These are phyloP conservation scores for Furcifer pardalis DNA, from an alignment of 2,797 vertebrate species.

Conservation along the genomic window DNA sequence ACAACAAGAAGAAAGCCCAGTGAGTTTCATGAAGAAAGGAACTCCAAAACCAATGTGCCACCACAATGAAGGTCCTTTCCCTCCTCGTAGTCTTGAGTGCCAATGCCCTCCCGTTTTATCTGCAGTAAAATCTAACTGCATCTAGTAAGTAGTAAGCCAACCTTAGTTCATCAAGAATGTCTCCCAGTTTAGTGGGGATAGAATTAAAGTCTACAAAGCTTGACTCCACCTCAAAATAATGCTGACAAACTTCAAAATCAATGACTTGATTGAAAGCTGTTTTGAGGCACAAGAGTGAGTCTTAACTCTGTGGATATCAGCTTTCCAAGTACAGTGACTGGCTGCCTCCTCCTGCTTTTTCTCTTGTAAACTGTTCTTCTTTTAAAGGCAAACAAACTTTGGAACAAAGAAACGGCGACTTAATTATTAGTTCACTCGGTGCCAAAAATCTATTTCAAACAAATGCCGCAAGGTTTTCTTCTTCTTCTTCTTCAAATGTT, in stretches of 20 bases:
- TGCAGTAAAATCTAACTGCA: neutral
- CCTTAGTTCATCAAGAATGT: neutral
- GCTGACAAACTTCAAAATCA: neutral
- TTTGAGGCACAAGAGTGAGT: neutral
- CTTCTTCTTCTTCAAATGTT: neutral
- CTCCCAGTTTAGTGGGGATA: too few relatives aligned
- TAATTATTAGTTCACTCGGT: neutral
- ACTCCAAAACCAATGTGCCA: neutral
- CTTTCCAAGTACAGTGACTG: neutral
- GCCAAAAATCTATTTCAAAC: neutral
- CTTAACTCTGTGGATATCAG: neutral
- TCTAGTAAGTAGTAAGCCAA: neutral
- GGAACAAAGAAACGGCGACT: neutral
- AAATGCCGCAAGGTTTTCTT: neutral
- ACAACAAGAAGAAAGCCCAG: too few relatives aligned
- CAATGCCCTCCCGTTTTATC: neutral
- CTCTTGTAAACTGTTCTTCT: neutral
- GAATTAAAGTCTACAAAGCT: neutral
- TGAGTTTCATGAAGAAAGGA: neutral
- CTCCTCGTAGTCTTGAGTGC: neutral
- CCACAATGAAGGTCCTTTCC: neutral
- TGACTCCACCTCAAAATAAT: neutral
- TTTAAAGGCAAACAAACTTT: neutral
- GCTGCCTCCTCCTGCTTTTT: neutral
- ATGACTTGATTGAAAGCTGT: neutral